Evolutionary conservation across 2,113 vertebrate species (phyloP), one percentile per base, ranked within the genome.

Genomic region (Antigone vipio): DNA sequence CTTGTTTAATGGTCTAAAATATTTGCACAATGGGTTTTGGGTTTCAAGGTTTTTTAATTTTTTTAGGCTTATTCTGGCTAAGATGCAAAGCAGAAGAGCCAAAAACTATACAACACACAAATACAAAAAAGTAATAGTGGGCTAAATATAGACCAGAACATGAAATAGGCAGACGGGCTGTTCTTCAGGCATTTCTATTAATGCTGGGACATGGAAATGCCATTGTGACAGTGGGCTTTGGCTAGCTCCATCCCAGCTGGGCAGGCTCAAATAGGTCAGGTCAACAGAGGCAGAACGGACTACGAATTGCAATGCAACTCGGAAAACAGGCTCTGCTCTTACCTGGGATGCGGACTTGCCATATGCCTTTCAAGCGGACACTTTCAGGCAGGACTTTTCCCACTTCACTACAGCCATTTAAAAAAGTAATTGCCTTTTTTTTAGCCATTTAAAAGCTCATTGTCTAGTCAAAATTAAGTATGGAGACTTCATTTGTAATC

Each of bases 31-130:
- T 60, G 24, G 19, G 8, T 1, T 47, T 85, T 40, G 9, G 2
- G 7, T 76, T 96, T 91, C 32, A 35, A 32, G 13, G 5, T 14
- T 34, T 75, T 49, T 21, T 18, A 1, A 7, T 26, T 50, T 79
- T 85, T 74, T 89, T 85, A 71, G 45, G 34, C 29, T 91, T 82
- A 53, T 82, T 95, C 62, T 95, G 76, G 68, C 60, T 87, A 75
- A 74, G 26, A 66, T 50, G 38, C 44, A 90, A 87, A 87, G 44
- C 29, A 89, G 45, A 91, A 85, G 26, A 87, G 29, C 45, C 69
- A 76, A 92, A 89, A 95, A 69, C 42, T 73, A 15, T 53, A 30
- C 38, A 86, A 73, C 26, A 82, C 15, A 58, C 32, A 68, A 85
- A 92, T 69, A 38, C 15, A 49, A 94, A 91, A 44, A 20, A 1